Base-by-base conservation (phyloP, 2,888 invertebrate genomes). In the Cataglyphis altisquamis region DNA sequence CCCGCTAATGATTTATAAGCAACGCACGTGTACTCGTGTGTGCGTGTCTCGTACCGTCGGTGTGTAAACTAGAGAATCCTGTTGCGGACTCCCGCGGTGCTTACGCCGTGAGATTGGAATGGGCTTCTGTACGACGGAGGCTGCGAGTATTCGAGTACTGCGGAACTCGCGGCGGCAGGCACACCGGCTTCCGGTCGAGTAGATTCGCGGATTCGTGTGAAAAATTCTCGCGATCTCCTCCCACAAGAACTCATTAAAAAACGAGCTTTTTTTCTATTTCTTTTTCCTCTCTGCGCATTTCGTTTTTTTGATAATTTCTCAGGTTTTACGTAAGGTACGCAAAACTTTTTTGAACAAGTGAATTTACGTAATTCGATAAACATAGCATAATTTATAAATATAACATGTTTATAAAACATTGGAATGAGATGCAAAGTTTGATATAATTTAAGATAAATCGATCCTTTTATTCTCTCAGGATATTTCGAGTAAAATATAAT, bases 1-100 rank as follows among this genome's bases (percentile, higher is more conserved):
- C 90, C 91, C 92, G 92, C 91, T 92, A 93, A 94, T 94, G 94
- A 94, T 94, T 94, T 94, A 94, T 94, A 92, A 91, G 90, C 90
- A 87, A 91, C 90, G 90, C 89, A 88, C 90, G 91, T 91, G 90
- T 85, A 57, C 57, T 32, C 72, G 82, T 85, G 88, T 39, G 70
- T 68, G 84, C 57, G 78, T 82, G 80, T 60, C 77, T 8, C 68
- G 68, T 70, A 55, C 6, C 18, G 48, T 60, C 72, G 32, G 75
- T 88, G 88, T 88, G 91, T 90, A 90, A 91, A 91, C 91, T 90
- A 89, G 91, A 87, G 89, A 87, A 92, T 92, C 92, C 93, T 91
- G 92, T 91, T 90, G 93, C 90, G 92, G 90, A 93, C 94, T 93
- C 94, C 94, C 93, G 93, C 92, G 89, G 90, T 89, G 93, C 91